Evolutionary conservation across 2,113 vertebrate genomes (phyloP), one percentile per base, ranked within the genome.

Genomic region (Dermatemys mawii): DNA sequence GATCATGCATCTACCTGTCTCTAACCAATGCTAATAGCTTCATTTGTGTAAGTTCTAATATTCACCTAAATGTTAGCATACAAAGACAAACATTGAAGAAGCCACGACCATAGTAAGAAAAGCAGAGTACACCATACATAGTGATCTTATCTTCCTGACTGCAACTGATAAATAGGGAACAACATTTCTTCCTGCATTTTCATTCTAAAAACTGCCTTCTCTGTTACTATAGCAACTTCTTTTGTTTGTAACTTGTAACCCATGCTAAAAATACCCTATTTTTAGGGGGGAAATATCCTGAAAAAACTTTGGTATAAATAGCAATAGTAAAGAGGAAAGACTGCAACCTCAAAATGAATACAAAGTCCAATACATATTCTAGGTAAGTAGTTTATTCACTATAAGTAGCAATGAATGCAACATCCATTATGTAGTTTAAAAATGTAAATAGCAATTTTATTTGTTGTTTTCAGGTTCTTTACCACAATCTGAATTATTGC

Each of bases 171-270:
- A 97, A 96, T 95, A 97, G 38, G 35, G 81, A 95, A 83, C 87
- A 92, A 75, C 81, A 96, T 95, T 97, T 98, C 63, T 94, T 88
- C 79, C 82, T 92, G 26, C 38, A 85, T 54, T 94, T 95, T 92
- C 93, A 94, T 95, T 96, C 93, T 94, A 93, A 90, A 88, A 98
- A 97, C 90, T 94, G 44, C 89, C 84, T 87, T 92, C 95, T 96
- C 93, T 94, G 97, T 98, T 98, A 98, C 98, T 98, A 98, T 98
- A 97, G 97, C 97, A 98, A 98, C 97, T 97, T 96, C 95, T 94
- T 95, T 97, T 98, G 95, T 97, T 98, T 97, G 97, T 97, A 97
- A 97, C 93, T 97, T 96, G 92, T 92, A 96, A 94, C 84, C 93
- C 89, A 91, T 80, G 81, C 96, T 97, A 97, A 97, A 98, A 98